Base-by-base conservation (phyloP, 2,113 vertebrate species). In the Andinoacara biseriatus region DNA sequence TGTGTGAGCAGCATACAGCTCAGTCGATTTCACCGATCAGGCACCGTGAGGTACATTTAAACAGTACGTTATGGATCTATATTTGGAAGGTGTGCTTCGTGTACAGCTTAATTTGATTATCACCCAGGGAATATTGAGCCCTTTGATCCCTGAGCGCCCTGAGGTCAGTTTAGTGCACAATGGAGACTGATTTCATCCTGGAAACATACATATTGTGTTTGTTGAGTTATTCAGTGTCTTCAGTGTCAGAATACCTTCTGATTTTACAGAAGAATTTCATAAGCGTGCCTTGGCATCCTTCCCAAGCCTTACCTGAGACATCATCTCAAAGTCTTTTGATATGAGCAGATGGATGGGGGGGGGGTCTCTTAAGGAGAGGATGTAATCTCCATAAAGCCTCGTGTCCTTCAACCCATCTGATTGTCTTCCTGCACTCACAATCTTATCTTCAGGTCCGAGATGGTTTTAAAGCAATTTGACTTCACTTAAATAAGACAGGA, bases 401-500 rank as follows among this genome's bases (percentile, higher is more conserved):
- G 58, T 82, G 92, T 93, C 92, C 92, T 91, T 86, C 91, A 90
- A 38, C 94, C 91, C 90, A 85, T 87, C 90, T 93, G 94, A 87
- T 82, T 92, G 91, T 87, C 88, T 80, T 85, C 84, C 67, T 90
- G 78, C 90, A 81, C 91, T 95, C 93, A 90, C 26, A 74, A 91
- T 76, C 65, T 90, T 91, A 90, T 95, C 93, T 94, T 81, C 92
- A 91, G 69, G 86, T 87, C 89, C 91, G 80, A 90, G 93, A 96
- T 94, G 83, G 61, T 92, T 96, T 95, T 87, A 29, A 90, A 89
- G 58, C 87, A 93, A 93, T 94, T 92, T 92, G 89, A 84, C 46
- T 88, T 91, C 85, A 91, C 93, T 95, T 95, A 94, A 95, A 94
- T 94, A 92, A 95, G 79, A 87, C 2, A 89, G 91, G 87, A 80